Conservation (phyloP, 1,140 invertebrate species). For the Charaxes varanes region DNA sequence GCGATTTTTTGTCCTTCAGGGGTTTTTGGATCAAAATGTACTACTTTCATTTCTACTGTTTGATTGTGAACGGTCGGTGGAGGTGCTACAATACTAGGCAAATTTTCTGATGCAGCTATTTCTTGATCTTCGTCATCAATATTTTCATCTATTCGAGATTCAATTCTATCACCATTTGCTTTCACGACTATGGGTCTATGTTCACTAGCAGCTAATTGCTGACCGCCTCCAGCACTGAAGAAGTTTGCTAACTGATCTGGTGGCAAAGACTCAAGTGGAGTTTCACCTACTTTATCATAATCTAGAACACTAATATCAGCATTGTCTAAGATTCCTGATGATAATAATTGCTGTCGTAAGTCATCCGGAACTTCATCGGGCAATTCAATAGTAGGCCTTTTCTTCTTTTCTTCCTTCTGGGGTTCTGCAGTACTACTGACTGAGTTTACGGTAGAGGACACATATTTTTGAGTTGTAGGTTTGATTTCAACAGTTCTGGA, state of each 20-base stretch:
- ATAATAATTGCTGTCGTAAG: constrained; percentile 86
- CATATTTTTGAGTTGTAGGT: constrained; percentile 58
- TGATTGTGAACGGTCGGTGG: constrained; percentile 67
- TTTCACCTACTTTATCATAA: constrained; percentile 92
- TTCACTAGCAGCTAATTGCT: constrained; percentile 81
- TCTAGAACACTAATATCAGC: constrained; percentile 90
- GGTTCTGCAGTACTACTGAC: constrained; percentile 55
- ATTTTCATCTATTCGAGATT: constrained; percentile 72
- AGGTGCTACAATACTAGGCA: constrained; percentile 58
- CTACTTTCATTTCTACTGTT: constrained; percentile 88
- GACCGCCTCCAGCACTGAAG: constrained; percentile 83
- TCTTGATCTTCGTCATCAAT: constrained; percentile 67
- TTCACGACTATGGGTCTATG: constrained; percentile 78
- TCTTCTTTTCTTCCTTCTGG: constrained; percentile 71
- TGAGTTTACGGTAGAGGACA: constrained; percentile 56
- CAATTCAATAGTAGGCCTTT: constrained; percentile 77
- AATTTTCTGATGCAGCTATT: constrained; percentile 61
- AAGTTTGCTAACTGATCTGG: constrained; percentile 90
- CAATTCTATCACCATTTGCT: constrained; percentile 75
- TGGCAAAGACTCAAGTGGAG: constrained; percentile 87
- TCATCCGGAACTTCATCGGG: constrained; percentile 92
- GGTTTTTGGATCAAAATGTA: constrained; percentile 84
- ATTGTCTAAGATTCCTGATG: constrained; percentile 88
- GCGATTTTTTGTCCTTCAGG: constrained; percentile 82
- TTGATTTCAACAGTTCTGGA: constrained; percentile 59